Conservation (phyloP, 2,888 invertebrate genomes). For the Mycalesis mineus region DNA sequence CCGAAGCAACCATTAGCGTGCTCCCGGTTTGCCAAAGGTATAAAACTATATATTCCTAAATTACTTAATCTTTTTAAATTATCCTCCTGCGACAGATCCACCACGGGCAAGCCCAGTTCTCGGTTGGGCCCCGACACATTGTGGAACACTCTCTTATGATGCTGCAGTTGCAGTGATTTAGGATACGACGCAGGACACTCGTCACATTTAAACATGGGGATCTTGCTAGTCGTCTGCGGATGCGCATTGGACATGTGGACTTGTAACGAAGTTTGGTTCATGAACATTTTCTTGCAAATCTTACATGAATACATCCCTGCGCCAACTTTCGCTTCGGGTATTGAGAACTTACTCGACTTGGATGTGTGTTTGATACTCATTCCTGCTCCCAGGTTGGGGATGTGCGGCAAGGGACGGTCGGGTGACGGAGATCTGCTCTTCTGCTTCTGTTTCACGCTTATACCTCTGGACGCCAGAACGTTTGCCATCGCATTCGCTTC, state of each 20-base stretch:
- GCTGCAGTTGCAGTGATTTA: constrained; percentile 82
- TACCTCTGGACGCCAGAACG: constrained; percentile 86
- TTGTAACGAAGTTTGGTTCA: constrained; percentile 56
- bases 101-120: constrained; percentile 85
- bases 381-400: constrained; percentile 70
- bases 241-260: constrained; percentile 65
- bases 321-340: constrained; percentile 66
- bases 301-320: constrained; percentile 61
- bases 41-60: constrained; percentile 85
- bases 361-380: constrained; percentile 76
- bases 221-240: constrained; percentile 48
- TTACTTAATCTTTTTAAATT: constrained; percentile 80
- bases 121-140: constrained; percentile 64
- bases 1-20: constrained; percentile 82
- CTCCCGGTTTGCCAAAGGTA: constrained; percentile 82
- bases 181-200: constrained; percentile 86
- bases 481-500: constrained; percentile 87
- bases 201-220: constrained; percentile 79
- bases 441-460: constrained; percentile 85
- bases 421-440: constrained; percentile 69
- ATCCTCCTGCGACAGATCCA: constrained; percentile 83
- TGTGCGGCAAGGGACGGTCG: constrained; percentile 64
- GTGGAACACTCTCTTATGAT: constrained; percentile 72
- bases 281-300: constrained; percentile 70
- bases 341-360: constrained; percentile 60